Percentiles rank a stretch among this genome's conserved stretches.
These are phyloP conservation scores for Gymnorhina tibicen DNA, from an alignment of 2,113 vertebrate species.

Conservation along the genomic window DNA sequence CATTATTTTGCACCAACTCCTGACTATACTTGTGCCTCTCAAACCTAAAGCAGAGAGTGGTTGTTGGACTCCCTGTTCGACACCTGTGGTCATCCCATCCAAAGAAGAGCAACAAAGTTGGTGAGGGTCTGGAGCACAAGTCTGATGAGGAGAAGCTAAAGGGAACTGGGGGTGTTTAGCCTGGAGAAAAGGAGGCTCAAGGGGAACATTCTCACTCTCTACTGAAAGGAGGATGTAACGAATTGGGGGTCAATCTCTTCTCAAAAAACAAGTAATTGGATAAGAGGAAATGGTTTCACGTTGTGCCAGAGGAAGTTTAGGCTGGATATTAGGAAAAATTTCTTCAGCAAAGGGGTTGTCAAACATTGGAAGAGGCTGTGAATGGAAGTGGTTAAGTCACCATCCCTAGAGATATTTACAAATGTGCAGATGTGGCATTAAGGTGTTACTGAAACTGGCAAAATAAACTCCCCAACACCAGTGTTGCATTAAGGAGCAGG, in stretches of 20 bases:
- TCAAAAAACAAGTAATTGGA: fast-evolving
- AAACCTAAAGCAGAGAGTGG: neutral
- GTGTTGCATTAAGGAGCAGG: neutral
- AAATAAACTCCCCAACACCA: neutral
- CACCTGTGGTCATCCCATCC: no score
- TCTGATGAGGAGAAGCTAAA: neutral
- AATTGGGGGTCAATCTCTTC: fast-evolving
- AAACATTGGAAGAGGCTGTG: neutral
- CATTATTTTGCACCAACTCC: neutral
- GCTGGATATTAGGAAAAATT: neutral
- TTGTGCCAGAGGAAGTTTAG: neutral
- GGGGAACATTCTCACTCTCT: neutral
- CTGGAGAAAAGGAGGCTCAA: neutral
- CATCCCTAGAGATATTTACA: neutral
- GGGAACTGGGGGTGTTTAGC: neutral
- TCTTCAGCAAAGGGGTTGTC: neutral
- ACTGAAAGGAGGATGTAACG: fast-evolving
- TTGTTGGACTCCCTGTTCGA: neutral
- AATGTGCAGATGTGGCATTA: fast-evolving
- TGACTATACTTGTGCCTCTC: neutral
- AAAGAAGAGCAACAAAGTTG: neutral
- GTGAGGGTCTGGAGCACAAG: neutral
- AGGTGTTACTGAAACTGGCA: neutral
- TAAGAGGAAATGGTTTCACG: neutral
- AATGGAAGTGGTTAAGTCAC: neutral